Evolutionary conservation across 2,113 vertebrate genomes (phyloP).

Genomic region (Anhinga rufa): DNA sequence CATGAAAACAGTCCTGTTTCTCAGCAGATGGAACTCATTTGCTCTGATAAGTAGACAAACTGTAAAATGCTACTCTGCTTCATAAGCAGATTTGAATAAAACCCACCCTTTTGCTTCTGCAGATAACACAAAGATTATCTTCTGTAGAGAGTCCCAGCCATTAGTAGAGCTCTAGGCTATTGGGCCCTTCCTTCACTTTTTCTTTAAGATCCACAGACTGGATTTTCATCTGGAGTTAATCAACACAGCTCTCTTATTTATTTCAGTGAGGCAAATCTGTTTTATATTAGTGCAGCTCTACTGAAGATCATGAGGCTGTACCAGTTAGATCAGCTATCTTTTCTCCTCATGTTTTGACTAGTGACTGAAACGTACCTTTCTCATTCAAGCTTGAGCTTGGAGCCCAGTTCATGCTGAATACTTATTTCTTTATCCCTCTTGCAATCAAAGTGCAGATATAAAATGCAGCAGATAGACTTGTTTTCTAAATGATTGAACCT

Average conservation of each 20-base stretch:
- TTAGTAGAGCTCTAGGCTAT: background rate
- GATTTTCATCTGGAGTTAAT: background rate
- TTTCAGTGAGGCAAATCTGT: background rate
- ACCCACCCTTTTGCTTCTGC: background rate
- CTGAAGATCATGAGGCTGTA: background rate
- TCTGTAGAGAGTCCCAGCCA: background rate
- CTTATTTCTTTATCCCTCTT: background rate
- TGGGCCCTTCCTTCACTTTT: background rate
- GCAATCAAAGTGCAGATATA: background rate
- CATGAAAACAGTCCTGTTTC: background rate
- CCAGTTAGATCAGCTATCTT: background rate
- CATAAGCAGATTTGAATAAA: background rate
- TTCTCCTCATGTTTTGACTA: background rate
- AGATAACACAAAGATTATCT: background rate
- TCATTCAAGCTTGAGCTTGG: background rate
- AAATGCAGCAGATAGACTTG: background rate
- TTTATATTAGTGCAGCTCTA: background rate
- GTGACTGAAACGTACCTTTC: background rate
- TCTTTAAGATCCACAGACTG: background rate
- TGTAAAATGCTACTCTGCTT: slow-evolving; percentile 27
- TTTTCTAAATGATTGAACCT: background rate
- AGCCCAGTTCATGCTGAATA: background rate
- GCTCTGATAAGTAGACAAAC: slow-evolving; percentile 11
- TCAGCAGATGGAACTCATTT: slow-evolving; percentile 18
- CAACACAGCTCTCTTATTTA: background rate